phyloP scores from a whole-genome alignment of 92 coral and sea anemone species.

The Actinernus sp. region DNA sequence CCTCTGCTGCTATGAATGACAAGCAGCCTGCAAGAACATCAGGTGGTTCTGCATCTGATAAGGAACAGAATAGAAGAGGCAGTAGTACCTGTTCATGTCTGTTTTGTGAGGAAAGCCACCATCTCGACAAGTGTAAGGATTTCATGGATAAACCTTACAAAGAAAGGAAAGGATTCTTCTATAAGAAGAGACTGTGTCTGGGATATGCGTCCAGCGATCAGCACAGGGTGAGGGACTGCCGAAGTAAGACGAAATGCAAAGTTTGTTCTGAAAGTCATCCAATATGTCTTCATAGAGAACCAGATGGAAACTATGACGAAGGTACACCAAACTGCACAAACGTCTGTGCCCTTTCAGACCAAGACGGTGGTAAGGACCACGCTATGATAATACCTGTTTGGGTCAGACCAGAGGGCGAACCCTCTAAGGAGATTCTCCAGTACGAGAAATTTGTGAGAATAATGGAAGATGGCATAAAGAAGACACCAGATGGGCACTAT shows the following conservation, averaged over 20 bases:
- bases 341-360: constrained; percentile 31
- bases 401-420: constrained; percentile 25
- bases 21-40: too few relatives aligned
- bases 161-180: constrained; percentile 54
- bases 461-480: constrained; percentile 34
- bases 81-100: constrained; percentile 18
- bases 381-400: constrained; percentile 76
- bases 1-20: too few relatives aligned
- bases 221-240: constrained; percentile 37
- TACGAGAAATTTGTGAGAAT: constrained; percentile 31
- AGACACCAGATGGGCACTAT: constrained; percentile 41
- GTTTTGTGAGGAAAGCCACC: constrained; percentile 43
- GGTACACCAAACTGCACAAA: constrained; percentile 32
- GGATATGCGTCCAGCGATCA: constrained; percentile 37
- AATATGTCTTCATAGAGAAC: constrained; percentile 37
- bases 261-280: constrained; percentile 40
- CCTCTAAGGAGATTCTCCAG: too few relatives aligned
- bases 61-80: constrained; percentile 5
- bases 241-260: constrained; percentile 25
- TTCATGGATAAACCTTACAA: constrained; percentile 27
- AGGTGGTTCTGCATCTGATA: constrained; percentile 14
- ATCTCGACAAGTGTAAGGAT: constrained; percentile 27
- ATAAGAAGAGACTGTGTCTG: constrained; percentile 44
- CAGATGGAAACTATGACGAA: constrained; percentile 10
- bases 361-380: constrained; percentile 49